Evolutionary conservation across 2,113 vertebrate species (phyloP).

Genomic region (Lethenteron camtschaticum): DNA sequence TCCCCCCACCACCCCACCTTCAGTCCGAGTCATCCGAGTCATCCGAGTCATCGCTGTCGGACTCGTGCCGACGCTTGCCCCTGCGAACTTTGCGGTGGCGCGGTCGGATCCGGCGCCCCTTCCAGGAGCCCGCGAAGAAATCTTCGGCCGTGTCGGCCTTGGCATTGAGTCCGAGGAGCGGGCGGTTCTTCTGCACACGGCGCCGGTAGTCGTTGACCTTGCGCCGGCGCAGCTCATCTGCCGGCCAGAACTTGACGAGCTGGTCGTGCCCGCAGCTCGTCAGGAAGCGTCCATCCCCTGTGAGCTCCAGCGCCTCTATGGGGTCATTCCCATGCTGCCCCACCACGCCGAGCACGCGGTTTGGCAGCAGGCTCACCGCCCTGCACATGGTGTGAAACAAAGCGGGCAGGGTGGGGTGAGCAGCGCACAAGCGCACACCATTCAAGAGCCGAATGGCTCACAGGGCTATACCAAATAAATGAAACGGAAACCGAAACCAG

Average conservation of each 20-base stretch:
- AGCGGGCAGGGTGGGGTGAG: too few relatives aligned
- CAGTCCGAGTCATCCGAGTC: too few relatives aligned
- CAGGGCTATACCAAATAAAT: too few relatives aligned
- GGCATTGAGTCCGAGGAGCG: conserved; percentile 40
- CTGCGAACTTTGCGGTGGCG: too few relatives aligned
- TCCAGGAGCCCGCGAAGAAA: conserved; percentile 44
- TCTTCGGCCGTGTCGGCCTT: conserved; percentile 43
- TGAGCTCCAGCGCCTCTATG: conserved; percentile 47
- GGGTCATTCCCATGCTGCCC: conserved; percentile 68
- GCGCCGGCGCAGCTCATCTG: conserved; percentile 24
- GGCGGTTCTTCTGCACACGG: conserved; percentile 47
- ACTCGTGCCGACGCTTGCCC: too few relatives aligned
- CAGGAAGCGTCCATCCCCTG: conserved; percentile 33
- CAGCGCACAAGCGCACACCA: not conserved
- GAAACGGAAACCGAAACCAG: too few relatives aligned
- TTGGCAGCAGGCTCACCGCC: conserved; percentile 59
- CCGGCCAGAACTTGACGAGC: conserved; percentile 78
- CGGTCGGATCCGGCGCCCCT: conserved; percentile 8
- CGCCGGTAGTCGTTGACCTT: conserved; percentile 51
- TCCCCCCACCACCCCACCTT: too few relatives aligned
- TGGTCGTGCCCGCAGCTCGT: conserved; percentile 70
- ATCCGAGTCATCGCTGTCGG: too few relatives aligned
- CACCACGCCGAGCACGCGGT: conserved; percentile 60
- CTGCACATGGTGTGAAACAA: conserved; percentile 17
- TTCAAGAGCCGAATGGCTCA: too few relatives aligned